Percentiles rank a stretch among this genome's conserved stretches.
These are phyloP conservation scores for Albula goreensis DNA, from an alignment of 2,113 vertebrate species.

Conservation along the genomic window DNA sequence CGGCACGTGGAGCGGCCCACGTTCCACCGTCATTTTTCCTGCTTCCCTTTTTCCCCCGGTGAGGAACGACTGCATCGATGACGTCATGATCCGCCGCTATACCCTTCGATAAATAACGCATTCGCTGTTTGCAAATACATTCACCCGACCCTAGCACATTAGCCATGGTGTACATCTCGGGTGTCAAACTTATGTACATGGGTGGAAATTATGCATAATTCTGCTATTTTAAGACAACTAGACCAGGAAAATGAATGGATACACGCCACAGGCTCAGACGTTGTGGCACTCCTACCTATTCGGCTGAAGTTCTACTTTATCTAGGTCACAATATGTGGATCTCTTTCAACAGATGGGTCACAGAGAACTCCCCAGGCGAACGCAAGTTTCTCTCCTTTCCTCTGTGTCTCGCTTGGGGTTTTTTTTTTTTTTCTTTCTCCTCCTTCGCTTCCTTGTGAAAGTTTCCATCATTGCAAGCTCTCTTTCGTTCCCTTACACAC, in stretches of 20 bases:
- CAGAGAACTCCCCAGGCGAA: conserved; percentile 71
- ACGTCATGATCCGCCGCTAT: not conserved
- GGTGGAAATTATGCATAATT: conserved; percentile 62
- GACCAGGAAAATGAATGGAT: conserved; percentile 72
- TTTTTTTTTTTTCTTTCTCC: conserved; percentile 40
- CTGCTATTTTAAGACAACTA: conserved; percentile 69
- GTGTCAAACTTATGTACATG: conserved; percentile 54
- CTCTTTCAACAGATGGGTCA: conserved; percentile 78
- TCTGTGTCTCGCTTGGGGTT: conserved; percentile 39
- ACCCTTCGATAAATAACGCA: not conserved
- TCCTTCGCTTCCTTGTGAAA: conserved; percentile 48
- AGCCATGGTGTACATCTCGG: conserved; percentile 25
- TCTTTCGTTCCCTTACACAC: not conserved
- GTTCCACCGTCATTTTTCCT: not conserved
- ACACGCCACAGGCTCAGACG: conserved; percentile 63
- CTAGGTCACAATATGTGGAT: conserved; percentile 80
- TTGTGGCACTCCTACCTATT: conserved; percentile 59
- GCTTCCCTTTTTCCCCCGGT: not conserved
- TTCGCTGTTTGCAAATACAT: conserved; percentile 33
- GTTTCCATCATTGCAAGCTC: conserved; percentile 43
- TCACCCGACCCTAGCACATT: conserved; percentile 33
- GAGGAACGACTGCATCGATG: not conserved
- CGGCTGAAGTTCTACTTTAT: conserved; percentile 66
- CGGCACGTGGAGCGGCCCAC: not conserved
- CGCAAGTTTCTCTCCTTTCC: conserved; percentile 67